A percentile compares a stretch with the other conserved stretches of the same genome.
Conservation (phyloP, 2,888 invertebrate species). For the Epirrhoe alternata region DNA sequence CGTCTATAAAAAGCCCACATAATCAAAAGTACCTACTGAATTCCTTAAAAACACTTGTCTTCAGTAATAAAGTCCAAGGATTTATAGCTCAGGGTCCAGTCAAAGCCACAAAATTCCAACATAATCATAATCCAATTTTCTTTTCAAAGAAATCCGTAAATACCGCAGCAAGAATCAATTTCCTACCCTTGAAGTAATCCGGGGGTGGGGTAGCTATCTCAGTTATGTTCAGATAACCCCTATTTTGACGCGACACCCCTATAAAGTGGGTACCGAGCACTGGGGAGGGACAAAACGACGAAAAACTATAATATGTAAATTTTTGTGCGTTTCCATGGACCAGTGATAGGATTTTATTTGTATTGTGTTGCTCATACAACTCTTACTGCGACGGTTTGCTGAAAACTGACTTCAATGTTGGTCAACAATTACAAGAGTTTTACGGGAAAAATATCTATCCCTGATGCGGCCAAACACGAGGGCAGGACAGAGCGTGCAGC, state of each 20-base stretch:
- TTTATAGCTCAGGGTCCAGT: constrained; percentile 25
- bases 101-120: constrained; percentile 24
- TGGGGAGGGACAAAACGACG: constrained; percentile 53
- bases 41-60: constrained; percentile 9
- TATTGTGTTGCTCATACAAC: neutral
- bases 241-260: constrained; percentile 57
- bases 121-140: constrained; percentile 43
- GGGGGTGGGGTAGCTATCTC: constrained; percentile 37
- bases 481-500: no score
- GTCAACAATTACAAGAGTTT: no score
- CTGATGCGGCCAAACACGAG: no score
- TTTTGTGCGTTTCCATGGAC: constrained; percentile 47
- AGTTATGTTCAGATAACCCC: constrained; percentile 55
- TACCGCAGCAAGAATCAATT: constrained; percentile 63
- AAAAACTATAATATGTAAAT: constrained; percentile 69
- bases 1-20: neutral
- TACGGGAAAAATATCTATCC: no score
- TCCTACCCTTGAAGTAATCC: constrained; percentile 47
- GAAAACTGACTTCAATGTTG: no score
- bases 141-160: constrained; percentile 39
- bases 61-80: constrained; percentile 19
- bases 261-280: constrained; percentile 51
- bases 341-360: neutral
- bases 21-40: neutral
- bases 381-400: neutral